Percentiles rank a stretch among this genome's conserved stretches.
Conservation (phyloP, 1,140 invertebrate genomes). For the Ptiloglossa arizonensis region DNA sequence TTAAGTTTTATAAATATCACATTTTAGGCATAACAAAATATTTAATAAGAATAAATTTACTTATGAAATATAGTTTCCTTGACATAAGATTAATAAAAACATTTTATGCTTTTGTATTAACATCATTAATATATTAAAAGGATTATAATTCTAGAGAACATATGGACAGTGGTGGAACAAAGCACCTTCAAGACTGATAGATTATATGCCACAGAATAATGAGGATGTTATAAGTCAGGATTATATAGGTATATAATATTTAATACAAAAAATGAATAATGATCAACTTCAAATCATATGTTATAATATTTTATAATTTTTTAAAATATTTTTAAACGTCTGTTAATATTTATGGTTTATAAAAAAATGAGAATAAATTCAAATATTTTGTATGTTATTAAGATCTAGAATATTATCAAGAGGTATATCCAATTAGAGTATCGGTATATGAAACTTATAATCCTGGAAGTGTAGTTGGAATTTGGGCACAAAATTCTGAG, state of each 20-base stretch:
- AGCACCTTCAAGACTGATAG: slow-evolving; percentile 86
- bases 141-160: slow-evolving; percentile 86
- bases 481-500: slow-evolving; percentile 86
- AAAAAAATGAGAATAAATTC: slow-evolving; percentile 32
- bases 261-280: slow-evolving; percentile 13
- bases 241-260: slow-evolving; percentile 87
- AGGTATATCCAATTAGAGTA: slow-evolving; percentile 89
- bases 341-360: slow-evolving; percentile 9
- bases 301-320: no score
- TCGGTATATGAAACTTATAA: slow-evolving; percentile 95
- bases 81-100: not conserved
- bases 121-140: not conserved
- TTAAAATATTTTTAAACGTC: no score
- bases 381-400: slow-evolving; percentile 66
- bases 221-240: slow-evolving; percentile 88
- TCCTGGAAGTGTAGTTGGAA: slow-evolving; percentile 91
- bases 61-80: not conserved
- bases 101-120: not conserved
- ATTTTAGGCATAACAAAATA: no score
- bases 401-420: slow-evolving; percentile 89
- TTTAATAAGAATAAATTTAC: no score
- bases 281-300: slow-evolving; percentile 17
- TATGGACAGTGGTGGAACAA: slow-evolving; percentile 95
- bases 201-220: slow-evolving; percentile 89
- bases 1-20: not conserved